Conservation (phyloP, 2,888 invertebrate species). For the Hydrotaea diabolus region DNA sequence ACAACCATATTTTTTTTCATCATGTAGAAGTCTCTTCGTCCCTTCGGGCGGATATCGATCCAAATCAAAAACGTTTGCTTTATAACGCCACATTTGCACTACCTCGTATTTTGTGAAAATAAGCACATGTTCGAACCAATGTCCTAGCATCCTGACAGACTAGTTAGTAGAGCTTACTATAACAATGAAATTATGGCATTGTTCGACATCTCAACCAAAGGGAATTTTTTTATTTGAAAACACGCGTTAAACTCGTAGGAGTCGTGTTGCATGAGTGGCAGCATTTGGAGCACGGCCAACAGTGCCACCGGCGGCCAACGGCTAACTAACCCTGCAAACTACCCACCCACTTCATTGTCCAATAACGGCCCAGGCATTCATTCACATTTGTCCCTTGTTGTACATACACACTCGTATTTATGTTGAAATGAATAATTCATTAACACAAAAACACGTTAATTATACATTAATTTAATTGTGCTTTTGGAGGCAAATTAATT, state of each 20-base stretch:
- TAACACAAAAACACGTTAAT: slow-evolving; percentile 62
- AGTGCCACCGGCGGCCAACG: background rate
- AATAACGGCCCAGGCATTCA: background rate
- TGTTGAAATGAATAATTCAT: slow-evolving; percentile 68
- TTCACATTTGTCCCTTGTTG: slow-evolving; percentile 22
- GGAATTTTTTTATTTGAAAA: slow-evolving; percentile 20
- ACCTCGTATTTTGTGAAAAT: background rate
- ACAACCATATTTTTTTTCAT: too few species aligned
- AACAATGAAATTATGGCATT: slow-evolving; percentile 21
- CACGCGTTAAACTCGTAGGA: slow-evolving; percentile 11
- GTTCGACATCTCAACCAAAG: background rate
- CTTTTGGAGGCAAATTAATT: slow-evolving; percentile 64
- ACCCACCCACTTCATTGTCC: background rate
- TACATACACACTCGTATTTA: slow-evolving; percentile 36
- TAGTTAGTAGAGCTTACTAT: background rate
- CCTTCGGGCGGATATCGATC: too few species aligned
- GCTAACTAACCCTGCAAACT: background rate
- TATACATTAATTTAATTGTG: slow-evolving; percentile 70
- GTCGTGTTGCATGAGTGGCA: background rate
- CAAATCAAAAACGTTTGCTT: too few species aligned
- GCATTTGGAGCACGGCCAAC: background rate
- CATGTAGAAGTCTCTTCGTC: too few species aligned
- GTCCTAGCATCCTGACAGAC: slow-evolving; percentile 4
- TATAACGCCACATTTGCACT: too few species aligned
- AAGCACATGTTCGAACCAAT: background rate